Base-by-base conservation (phyloP, 30 jellyfish, hydroid and myxozoan genomes). In the Clytia hemisphaerica region DNA sequence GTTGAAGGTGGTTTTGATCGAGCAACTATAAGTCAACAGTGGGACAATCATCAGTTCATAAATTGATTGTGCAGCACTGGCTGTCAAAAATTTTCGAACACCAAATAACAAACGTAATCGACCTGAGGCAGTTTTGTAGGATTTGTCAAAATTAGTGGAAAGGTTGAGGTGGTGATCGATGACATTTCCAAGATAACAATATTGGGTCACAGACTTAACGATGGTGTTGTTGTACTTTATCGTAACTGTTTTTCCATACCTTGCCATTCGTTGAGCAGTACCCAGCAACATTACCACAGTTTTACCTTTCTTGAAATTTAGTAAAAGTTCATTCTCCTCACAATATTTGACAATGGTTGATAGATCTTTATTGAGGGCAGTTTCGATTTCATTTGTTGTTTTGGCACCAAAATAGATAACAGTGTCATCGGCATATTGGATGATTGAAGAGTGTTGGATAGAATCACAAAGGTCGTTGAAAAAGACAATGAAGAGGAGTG, bases 1-100 rank as follows among this genome's bases (percentile, higher is more conserved):
- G 61, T 22, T 59, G 72, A 59, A 21, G 72, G 18, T n/a, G 61
- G 61, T 21, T 14, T 59, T 59, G 60, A 31, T 59, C 12, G 61
- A 6, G 10, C 63, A 29, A 22, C 72, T 21, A 22, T 79, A 79
- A 42, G 86, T 60, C 63, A 71, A 50, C 22, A 47, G 58, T 55
- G 93, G 88, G 21, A 79, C 27, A 12, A 79, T 46, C 93, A 79
- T 70, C 88, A 66, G 67, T 60, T 64, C 60, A 71, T 79, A n/a
- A n/a, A n/a, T n/a, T n/a, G n/a, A n/a, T n/a, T n/a, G n/a, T n/a
- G n/a, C n/a, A 54, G 80, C 66, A 58, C 46, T 58, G 2, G 87
- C 75, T 55, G 93, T 18, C 29, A 79, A 50, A 47, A 45, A 62
- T 29, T 46, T 71, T 59, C 87, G 76, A 34, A 71, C 30, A 51